Evolutionary conservation across 1,140 invertebrate species (phyloP).

Genomic region (Saccostrea echinata): DNA sequence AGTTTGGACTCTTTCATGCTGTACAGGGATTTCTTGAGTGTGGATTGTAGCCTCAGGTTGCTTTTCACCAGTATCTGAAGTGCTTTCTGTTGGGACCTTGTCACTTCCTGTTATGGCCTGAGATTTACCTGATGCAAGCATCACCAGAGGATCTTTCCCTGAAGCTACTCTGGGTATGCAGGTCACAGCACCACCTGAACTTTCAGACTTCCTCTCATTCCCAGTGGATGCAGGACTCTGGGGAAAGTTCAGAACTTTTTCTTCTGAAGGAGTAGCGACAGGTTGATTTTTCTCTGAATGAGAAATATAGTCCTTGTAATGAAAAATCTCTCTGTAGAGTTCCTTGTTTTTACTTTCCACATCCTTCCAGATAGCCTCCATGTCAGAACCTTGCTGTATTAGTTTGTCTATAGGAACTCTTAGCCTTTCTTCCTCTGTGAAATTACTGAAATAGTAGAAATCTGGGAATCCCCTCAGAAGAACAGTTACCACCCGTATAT

Average conservation of each 20-base stretch:
- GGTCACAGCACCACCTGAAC: neutral
- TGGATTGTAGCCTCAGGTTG: neutral
- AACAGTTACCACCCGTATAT: slow-evolving; percentile 20
- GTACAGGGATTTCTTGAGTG: neutral
- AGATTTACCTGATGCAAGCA: neutral
- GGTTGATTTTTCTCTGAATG: slow-evolving; percentile 1
- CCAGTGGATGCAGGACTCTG: neutral
- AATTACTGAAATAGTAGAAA: slow-evolving; percentile 38
- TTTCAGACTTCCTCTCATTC: neutral
- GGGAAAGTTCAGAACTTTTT: neutral
- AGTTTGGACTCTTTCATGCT: neutral
- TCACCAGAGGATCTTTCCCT: neutral
- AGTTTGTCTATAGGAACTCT: slow-evolving; percentile 25
- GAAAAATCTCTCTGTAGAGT: slow-evolving; percentile 36
- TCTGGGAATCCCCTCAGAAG: slow-evolving; percentile 46
- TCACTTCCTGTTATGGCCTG: neutral
- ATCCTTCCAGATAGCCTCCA: slow-evolving; percentile 12
- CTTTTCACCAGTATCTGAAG: neutral
- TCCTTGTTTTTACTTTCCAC: neutral
- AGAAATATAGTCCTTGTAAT: neutral
- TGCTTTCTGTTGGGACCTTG: neutral
- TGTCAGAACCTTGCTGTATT: slow-evolving; percentile 39
- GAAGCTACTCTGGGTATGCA: neutral
- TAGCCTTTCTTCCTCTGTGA: slow-evolving; percentile 8
- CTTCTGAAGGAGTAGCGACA: neutral